phyloP scores from a whole-genome alignment of 2,113 vertebrate genomes.

The Corythaeola cristata region DNA sequence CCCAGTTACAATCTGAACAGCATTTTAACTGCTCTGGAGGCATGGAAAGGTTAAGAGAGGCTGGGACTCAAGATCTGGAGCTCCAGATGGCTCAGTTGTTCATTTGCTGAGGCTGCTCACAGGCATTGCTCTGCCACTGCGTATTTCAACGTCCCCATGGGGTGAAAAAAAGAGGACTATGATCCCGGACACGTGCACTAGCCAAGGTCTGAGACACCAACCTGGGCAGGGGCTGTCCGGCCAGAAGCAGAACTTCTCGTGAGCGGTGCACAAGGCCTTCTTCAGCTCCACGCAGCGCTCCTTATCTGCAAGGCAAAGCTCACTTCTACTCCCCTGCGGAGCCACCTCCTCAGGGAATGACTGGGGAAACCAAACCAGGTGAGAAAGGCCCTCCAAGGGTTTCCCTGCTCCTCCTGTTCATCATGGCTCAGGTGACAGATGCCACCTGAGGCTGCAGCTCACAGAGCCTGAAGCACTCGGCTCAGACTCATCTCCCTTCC shows the following conservation, averaged over 20 bases:
- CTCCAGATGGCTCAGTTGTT: neutral
- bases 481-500: neutral
- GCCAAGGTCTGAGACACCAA: constrained; percentile 15
- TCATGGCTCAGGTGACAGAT: fast-evolving
- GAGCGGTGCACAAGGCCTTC: constrained; percentile 83
- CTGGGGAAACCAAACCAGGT: neutral
- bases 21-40: neutral
- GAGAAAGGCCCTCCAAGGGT: fast-evolving
- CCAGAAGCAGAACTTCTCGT: constrained; percentile 97
- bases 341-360: neutral
- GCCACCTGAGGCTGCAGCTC: neutral
- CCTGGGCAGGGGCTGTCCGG: constrained; percentile 94
- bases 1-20: neutral
- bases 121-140: fast-evolving
- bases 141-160: fast-evolving
- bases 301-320: constrained; percentile 79
- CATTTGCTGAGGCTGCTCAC: neutral
- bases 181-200: fast-evolving
- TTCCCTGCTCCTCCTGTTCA: neutral
- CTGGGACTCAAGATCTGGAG: neutral
- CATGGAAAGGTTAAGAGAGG: neutral
- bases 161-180: neutral
- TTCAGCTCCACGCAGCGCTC: constrained; percentile 84
- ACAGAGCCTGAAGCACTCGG: neutral
- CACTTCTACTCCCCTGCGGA: fast-evolving